Evolutionary conservation across 2,888 invertebrate species (phyloP).

Genomic region (Nemurella pictetii): DNA sequence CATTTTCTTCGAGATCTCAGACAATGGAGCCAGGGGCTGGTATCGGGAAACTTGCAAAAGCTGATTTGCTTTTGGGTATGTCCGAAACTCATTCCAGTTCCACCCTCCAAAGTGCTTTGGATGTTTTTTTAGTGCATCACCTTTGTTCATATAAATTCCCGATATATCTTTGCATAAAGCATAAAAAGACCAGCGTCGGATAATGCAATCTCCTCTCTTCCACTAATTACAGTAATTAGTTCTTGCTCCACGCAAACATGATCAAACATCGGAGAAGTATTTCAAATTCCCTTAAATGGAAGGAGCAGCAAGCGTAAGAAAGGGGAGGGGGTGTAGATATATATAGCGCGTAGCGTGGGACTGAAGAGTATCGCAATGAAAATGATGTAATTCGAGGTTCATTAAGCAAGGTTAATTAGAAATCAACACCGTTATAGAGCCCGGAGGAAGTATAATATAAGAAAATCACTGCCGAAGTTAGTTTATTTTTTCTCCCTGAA

Average conservation of each 20-base stretch:
- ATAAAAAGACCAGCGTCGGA: conserved; percentile 34
- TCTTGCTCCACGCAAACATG: conserved; percentile 38
- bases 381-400: conserved; percentile 45
- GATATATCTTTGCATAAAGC: neutral
- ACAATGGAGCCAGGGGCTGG: neutral
- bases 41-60: neutral
- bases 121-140: neutral
- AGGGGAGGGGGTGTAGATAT: neutral
- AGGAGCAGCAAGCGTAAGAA: neutral
- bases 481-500: conserved; percentile 26
- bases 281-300: conserved; percentile 33
- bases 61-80: neutral
- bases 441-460: conserved; percentile 41
- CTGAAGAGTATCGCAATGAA: conserved; percentile 37
- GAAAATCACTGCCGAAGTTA: conserved; percentile 36
- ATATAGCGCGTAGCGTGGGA: neutral
- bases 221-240: conserved; percentile 42
- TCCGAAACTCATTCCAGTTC: neutral
- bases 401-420: conserved; percentile 51
- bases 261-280: conserved; percentile 33
- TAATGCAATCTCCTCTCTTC: conserved; percentile 36
- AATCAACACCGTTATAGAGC: conserved; percentile 48
- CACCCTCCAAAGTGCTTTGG: neutral
- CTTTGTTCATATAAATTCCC: neutral
- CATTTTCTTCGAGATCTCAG: neutral